Evolutionary conservation across 2,113 vertebrate genomes (phyloP), one percentile per base, ranked within the genome.

Genomic region (Scomber scombrus): DNA sequence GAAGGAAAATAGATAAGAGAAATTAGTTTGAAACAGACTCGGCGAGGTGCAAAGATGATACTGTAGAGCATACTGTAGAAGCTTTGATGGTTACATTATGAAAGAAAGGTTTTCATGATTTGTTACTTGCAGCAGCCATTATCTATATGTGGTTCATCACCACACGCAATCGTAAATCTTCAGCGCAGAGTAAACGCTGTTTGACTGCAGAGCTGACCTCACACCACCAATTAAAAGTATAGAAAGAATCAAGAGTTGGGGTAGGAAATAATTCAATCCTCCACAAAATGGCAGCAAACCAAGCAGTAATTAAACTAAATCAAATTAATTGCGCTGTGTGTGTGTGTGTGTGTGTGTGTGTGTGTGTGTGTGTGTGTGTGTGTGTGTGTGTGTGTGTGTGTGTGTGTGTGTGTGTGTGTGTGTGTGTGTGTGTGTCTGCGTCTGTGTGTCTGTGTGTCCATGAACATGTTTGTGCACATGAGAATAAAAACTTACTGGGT

Each of bases 401-500:
- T 60, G 64, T n/a, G 16, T 56, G 4, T 55, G 31, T 60, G n/a
- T 60, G 57, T 26, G 21, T 64, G 52, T 78, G 58, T 82, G 23
- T 60, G 64, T n/a, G 16, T 56, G 4, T 55, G 31, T 60, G 23
- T 60, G 57, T 26, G 21, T 64, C 47, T 78, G 58, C 78, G 49
- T 65, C 11, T 75, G 31, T 86, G 18, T 81, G 49, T 52, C 31
- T 66, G 10, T 40, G 40, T 78, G 56, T n/a, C n/a, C n/a, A 43
- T 81, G 19, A 81, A 79, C 10, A 16, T 78, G 70, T 78, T 68
- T 47, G 50, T 61, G 54, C 26, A 64, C 21, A 70, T n/a, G n/a
- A 81, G 49, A 68, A 67, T 11, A 54, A 58, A 55, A 80, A 97
- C 97, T 88, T 96, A 99, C 97, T 70, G 96, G 95, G 90, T 98